Conservation (phyloP, 2,888 invertebrate species). For the Blera fallax region DNA sequence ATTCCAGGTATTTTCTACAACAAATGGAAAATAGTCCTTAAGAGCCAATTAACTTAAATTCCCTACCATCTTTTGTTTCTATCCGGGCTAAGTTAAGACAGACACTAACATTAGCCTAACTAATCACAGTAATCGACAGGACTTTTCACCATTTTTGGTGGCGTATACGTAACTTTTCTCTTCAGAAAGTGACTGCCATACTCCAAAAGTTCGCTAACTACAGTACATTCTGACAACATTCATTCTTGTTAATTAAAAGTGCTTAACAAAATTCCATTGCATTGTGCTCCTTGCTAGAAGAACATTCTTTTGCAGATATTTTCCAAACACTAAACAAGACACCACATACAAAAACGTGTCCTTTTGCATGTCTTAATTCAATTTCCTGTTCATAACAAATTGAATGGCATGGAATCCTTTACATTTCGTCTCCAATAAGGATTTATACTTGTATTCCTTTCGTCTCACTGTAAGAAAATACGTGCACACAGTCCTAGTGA, state of each 20-base stretch:
- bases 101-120: no score
- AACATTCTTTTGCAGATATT: background rate
- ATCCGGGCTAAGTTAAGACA: no score
- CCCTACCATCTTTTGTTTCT: no score
- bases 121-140: no score
- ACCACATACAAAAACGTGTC: background rate
- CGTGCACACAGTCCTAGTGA: constrained; percentile 28
- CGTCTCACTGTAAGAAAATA: background rate
- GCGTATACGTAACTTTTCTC: constrained; percentile 1
- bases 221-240: background rate
- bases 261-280: background rate
- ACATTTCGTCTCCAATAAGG: background rate
- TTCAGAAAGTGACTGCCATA: no score
- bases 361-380: constrained; percentile 19
- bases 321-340: background rate
- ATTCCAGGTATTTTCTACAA: no score
- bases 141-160: no score
- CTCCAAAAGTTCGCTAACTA: no score
- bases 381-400: constrained; percentile 1
- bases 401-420: background rate
- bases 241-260: background rate
- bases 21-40: no score
- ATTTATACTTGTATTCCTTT: background rate
- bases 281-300: background rate
- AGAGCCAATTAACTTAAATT: no score